Percentiles rank a stretch among this genome's conserved stretches.
phyloP scores from a whole-genome alignment of 2,888 invertebrate genomes.

The Chrysolina oricalcia region DNA sequence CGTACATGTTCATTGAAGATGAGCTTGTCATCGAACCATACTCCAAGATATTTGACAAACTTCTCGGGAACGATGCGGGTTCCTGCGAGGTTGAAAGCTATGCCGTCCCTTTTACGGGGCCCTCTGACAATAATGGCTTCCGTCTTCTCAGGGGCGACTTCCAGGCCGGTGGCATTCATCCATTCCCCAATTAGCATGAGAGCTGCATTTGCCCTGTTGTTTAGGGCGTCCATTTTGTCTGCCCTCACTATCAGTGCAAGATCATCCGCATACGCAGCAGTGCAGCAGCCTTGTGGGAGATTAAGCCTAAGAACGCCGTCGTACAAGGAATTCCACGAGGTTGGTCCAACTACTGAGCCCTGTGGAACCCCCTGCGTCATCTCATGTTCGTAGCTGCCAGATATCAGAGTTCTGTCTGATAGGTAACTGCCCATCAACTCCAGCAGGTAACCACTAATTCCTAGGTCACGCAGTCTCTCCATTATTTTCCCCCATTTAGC shows the following conservation, averaged over 20 bases:
- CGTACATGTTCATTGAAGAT: conserved; percentile 26
- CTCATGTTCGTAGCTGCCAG: not conserved
- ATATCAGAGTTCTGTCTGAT: not conserved
- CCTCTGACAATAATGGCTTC: conserved; percentile 38
- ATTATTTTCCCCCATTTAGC: not conserved
- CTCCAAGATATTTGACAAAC: conserved; percentile 33
- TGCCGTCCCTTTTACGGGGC: not conserved
- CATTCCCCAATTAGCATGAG: conserved; percentile 21
- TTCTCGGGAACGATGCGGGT: not conserved
- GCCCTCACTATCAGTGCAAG: conserved; percentile 32
- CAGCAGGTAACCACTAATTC: not conserved
- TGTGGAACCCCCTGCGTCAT: conserved; percentile 11
- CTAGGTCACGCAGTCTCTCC: not conserved
- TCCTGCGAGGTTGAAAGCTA: not conserved
- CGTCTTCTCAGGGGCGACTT: conserved; percentile 35
- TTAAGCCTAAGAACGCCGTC: conserved; percentile 12
- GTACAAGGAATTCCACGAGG: conserved; percentile 20
- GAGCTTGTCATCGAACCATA: conserved; percentile 28
- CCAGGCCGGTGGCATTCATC: conserved; percentile 28
- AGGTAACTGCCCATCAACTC: not conserved
- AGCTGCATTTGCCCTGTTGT: conserved; percentile 20
- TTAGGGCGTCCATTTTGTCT: not conserved
- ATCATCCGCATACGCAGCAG: conserved; percentile 38
- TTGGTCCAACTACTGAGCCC: conserved; percentile 21
- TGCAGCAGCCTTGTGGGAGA: no score